Evolutionary conservation across 2,797 vertebrate genomes (phyloP).

Genomic region (Neomorphus geoffroyi): DNA sequence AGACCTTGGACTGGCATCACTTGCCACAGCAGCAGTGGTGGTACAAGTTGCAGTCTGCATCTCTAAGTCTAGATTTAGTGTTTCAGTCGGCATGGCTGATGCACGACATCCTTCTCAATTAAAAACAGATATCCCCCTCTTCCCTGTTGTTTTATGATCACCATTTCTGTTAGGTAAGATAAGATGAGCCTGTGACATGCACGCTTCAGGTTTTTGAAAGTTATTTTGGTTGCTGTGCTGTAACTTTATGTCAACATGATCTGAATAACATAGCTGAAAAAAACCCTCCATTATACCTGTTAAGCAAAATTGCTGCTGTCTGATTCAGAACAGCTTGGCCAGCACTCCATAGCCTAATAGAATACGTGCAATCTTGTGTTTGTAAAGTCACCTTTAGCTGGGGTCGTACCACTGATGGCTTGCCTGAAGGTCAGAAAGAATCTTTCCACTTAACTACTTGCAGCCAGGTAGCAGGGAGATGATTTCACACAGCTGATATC

Average conservation of each 20-base stretch:
- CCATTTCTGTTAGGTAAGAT: neutral
- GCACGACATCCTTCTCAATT: neutral
- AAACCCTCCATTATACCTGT: neutral
- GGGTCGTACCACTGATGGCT: accelerated
- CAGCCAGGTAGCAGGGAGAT: neutral
- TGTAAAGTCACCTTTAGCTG: neutral
- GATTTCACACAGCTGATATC: neutral
- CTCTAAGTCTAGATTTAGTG: neutral
- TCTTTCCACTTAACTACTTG: neutral
- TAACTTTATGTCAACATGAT: neutral
- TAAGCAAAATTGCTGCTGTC: neutral
- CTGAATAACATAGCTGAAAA: neutral
- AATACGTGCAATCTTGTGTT: neutral
- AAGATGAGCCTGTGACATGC: neutral
- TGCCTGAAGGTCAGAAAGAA: neutral
- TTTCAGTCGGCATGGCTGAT: neutral
- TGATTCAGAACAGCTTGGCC: neutral
- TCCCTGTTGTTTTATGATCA: neutral
- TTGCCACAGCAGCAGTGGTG: accelerated
- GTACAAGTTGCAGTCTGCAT: neutral
- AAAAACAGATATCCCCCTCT: neutral
- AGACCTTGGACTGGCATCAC: accelerated
- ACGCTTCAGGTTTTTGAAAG: neutral
- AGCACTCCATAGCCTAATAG: neutral
- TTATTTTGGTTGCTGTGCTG: neutral